phyloP scores from a whole-genome alignment of 1,140 invertebrate species.

The Lanistes nyassanus region DNA sequence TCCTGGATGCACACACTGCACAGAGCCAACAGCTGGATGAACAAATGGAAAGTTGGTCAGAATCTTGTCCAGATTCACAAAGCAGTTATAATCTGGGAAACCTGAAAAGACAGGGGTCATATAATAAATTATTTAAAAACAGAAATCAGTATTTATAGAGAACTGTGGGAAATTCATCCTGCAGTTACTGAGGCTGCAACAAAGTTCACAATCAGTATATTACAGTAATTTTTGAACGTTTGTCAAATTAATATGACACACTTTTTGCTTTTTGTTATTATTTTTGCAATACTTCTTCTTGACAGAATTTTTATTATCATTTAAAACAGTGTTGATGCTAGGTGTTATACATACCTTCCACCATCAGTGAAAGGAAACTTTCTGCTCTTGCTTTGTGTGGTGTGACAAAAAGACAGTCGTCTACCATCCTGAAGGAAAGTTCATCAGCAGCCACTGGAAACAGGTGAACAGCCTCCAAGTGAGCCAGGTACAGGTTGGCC shows the following conservation, averaged over 20 bases:
- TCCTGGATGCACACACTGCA: neutral
- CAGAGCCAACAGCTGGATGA: neutral
- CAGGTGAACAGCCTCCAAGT: constrained; percentile 43
- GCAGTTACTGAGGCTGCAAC: neutral
- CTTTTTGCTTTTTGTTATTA: neutral
- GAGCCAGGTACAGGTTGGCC: constrained; percentile 48
- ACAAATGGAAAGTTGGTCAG: constrained; percentile 35
- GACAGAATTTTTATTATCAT: neutral
- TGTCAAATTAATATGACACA: neutral
- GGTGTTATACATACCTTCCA: constrained; percentile 33
- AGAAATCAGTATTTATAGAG: neutral
- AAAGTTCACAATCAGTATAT: neutral
- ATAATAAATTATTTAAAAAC: neutral
- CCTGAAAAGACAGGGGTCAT: constrained; percentile 25
- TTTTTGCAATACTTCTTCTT: neutral
- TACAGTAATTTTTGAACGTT: neutral
- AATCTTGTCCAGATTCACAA: constrained; percentile 33
- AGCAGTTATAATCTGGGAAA: constrained; percentile 42
- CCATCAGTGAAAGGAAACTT: constrained; percentile 36
- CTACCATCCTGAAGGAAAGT: constrained; percentile 51
- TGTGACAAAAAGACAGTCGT: constrained; percentile 54
- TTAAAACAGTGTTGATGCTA: neutral
- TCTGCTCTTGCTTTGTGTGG: constrained; percentile 41
- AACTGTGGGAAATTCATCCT: neutral
- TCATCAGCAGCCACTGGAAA: constrained; percentile 33